Evolutionary conservation across 2,797 vertebrate genomes (phyloP).

Genomic region (Channa striata): DNA sequence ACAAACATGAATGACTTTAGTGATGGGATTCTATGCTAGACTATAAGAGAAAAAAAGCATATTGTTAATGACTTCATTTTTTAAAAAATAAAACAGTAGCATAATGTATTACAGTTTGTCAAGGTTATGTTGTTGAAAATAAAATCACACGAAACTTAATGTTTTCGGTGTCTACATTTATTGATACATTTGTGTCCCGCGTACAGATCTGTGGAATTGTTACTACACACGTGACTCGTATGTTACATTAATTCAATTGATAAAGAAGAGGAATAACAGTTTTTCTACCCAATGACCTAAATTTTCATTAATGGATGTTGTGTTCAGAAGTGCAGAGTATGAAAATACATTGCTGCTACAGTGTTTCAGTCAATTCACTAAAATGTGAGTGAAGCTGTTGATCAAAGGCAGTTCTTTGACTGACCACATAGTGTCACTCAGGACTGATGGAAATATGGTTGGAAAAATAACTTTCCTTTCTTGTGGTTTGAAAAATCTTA

Average conservation of each 20-base stretch:
- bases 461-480: background rate
- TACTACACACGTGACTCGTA: too few relatives aligned
- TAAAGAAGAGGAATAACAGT: too few relatives aligned
- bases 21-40: conserved; percentile 87
- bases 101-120: conserved; percentile 90
- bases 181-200: too few relatives aligned
- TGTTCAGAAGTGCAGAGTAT: too few relatives aligned
- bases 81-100: conserved; percentile 84
- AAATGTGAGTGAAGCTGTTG: background rate
- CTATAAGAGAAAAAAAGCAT: conserved; percentile 83
- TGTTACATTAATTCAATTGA: too few relatives aligned
- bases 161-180: conserved; percentile 36
- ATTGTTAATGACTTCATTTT: conserved; percentile 86
- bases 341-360: too few relatives aligned
- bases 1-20: conserved; percentile 88
- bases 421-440: conserved; percentile 54
- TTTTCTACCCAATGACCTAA: too few relatives aligned
- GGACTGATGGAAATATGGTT: too few relatives aligned
- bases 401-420: conserved; percentile 23
- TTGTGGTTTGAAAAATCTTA: background rate
- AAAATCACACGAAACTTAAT: conserved; percentile 85
- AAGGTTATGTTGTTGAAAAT: conserved; percentile 87
- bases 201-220: too few relatives aligned
- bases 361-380: too few relatives aligned
- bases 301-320: too few relatives aligned